Evolutionary conservation across 2,888 invertebrate species (phyloP), one percentile per base, ranked within the genome.

Genomic region (Hemithea aestivaria): DNA sequence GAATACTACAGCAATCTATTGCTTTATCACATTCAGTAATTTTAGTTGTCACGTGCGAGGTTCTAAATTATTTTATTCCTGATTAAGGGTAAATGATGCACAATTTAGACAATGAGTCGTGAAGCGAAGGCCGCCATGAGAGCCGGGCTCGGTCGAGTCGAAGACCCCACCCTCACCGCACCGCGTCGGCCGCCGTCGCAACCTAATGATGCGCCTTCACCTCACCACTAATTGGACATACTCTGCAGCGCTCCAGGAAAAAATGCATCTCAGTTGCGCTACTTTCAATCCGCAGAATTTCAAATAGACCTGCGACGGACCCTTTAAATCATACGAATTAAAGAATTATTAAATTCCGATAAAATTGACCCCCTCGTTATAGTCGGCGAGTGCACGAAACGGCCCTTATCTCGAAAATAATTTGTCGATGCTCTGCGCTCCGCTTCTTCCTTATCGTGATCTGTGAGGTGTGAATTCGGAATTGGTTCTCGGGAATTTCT

Each of bases 11-110:
- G 80, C 68, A 67, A 69, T 73, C 66, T 64, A 62, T 70, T 72
- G 74, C 70, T 71, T 73, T 68, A 75, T 80, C 74, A 75, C 77
- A 81, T 82, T 83, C 77, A n/a, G n/a, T n/a, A n/a, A n/a, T n/a
- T n/a, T n/a, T n/a, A n/a, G 69, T 80, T 78, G 62, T 80, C 73
- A 74, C 73, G 73, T 71, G 73, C 68, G 42, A 34, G 65, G 60
- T 66, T 68, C 57, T 59, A 64, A 70, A 60, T 73, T 74, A 70
- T 77, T 83, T 83, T 83, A 83, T 77, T 58, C 71, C 68, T 71
- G 80, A 85, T 84, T 85, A 84, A 82, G 81, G 83, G 82, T 74
- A 79, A 78, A 79, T 82, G 82, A 84, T 78, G 83, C 73, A 64
- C 78, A 82, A 87, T n/a, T n/a, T n/a, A n/a, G n/a, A n/a, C n/a